phyloP scores from a whole-genome alignment of 2,797 vertebrate genomes.

The Artibeus jamaicensis region DNA sequence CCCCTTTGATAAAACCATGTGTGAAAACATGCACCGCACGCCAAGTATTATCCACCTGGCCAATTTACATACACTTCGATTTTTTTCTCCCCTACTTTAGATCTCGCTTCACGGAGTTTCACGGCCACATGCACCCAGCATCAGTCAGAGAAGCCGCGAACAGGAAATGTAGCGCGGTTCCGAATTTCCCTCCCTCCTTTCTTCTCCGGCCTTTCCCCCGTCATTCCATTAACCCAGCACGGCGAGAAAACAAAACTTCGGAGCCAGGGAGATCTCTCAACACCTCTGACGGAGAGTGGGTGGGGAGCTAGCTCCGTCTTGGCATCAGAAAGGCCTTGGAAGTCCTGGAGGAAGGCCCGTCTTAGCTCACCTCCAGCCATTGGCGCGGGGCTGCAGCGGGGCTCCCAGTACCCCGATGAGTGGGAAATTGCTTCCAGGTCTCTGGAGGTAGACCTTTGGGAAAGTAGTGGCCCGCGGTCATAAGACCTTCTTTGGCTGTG shows the following conservation, averaged over 20 bases:
- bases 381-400: background rate
- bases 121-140: background rate
- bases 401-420: background rate
- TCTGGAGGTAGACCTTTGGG: background rate
- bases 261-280: background rate
- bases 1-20: constrained; percentile 62
- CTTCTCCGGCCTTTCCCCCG: background rate
- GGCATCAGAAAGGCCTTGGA: background rate
- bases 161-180: constrained; percentile 24
- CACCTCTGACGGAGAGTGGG: background rate
- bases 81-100: background rate
- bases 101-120: constrained; percentile 24
- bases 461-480: fast-evolving
- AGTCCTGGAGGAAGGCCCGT: background rate
- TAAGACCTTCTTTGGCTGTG: too few relatives aligned
- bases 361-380: background rate
- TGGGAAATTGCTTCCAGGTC: background rate
- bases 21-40: background rate
- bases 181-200: background rate
- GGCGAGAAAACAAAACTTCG: background rate
- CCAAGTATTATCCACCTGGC: constrained; percentile 57
- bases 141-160: background rate
- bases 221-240: constrained; percentile 12
- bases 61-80: background rate
- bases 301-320: background rate